Conservation (phyloP, 2,797 vertebrate genomes). For the Rhincodon typus region DNA sequence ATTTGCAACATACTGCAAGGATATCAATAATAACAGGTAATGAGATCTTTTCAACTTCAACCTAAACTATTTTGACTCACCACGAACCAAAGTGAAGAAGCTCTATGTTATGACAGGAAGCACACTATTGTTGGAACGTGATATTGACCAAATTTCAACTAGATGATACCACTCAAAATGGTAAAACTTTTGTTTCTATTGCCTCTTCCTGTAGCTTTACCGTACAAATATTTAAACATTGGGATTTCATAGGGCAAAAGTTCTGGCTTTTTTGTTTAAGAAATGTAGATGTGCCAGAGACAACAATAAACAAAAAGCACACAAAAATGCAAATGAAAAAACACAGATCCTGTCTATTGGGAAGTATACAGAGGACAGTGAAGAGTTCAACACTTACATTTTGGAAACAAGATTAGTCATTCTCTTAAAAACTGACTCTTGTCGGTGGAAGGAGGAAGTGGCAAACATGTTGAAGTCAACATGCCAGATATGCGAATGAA, state of each 20-base stretch:
- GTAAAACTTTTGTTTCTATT: neutral
- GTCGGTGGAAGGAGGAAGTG: no score
- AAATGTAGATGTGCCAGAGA: no score
- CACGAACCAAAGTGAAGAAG: neutral
- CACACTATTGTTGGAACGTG: neutral
- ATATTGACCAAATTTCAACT: neutral
- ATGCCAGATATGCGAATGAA: no score
- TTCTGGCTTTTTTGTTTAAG: no score
- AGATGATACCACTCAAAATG: neutral
- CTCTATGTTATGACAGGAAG: neutral
- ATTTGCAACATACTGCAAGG: slow-evolving; percentile 75
- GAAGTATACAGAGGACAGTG: no score
- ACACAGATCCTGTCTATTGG: no score
- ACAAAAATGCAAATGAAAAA: neutral
- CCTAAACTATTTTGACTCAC: neutral
- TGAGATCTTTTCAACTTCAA: neutral
- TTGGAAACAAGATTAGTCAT: no score
- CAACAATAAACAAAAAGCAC: neutral
- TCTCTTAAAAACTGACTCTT: no score
- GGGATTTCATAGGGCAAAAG: neutral
- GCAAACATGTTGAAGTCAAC: no score
- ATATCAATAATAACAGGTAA: neutral
- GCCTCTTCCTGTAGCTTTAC: neutral
- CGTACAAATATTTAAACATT: neutral
- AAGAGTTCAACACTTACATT: no score